Percentiles rank a stretch among this genome's conserved stretches.
Conservation (phyloP, 2,113 vertebrate species). For the Plecturocebus donacophilus region DNA sequence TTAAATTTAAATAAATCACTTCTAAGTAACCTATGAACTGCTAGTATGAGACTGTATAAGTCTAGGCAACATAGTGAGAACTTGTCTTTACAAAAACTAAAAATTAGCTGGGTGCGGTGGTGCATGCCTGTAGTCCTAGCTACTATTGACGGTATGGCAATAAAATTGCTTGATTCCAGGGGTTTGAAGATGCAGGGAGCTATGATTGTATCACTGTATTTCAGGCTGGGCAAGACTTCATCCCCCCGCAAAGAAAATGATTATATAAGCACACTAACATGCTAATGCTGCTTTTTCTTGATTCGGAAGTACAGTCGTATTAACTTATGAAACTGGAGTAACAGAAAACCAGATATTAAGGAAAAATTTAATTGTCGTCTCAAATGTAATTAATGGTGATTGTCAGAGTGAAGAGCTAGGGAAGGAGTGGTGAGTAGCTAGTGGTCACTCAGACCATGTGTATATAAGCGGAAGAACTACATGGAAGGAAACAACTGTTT, state of each 20-base stretch:
- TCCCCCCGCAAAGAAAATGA: too few species aligned
- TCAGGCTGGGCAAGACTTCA: too few species aligned
- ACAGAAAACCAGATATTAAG: background rate
- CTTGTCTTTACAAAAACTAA: too few species aligned
- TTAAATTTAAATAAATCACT: background rate
- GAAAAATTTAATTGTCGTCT: background rate
- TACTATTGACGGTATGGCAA: too few species aligned
- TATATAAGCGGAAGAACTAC: background rate
- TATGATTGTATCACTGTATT: too few species aligned
- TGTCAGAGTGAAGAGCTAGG: background rate
- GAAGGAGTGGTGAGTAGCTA: accelerated
- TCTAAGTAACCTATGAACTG: background rate
- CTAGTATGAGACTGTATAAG: background rate
- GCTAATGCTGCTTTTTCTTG: background rate
- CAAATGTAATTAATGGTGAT: background rate
- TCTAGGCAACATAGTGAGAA: too few species aligned
- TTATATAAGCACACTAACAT: background rate
- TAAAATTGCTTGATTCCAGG: too few species aligned
- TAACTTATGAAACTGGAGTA: background rate
- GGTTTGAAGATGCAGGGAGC: too few species aligned
- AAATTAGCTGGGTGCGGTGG: too few species aligned
- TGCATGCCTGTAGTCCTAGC: too few species aligned
- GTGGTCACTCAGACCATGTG: background rate
- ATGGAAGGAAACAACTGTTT: background rate
- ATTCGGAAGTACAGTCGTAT: background rate